Percentiles rank a stretch among this genome's conserved stretches.
phyloP scores from a whole-genome alignment of 2,888 invertebrate species.

The Hirtodrosophila histrioides region DNA sequence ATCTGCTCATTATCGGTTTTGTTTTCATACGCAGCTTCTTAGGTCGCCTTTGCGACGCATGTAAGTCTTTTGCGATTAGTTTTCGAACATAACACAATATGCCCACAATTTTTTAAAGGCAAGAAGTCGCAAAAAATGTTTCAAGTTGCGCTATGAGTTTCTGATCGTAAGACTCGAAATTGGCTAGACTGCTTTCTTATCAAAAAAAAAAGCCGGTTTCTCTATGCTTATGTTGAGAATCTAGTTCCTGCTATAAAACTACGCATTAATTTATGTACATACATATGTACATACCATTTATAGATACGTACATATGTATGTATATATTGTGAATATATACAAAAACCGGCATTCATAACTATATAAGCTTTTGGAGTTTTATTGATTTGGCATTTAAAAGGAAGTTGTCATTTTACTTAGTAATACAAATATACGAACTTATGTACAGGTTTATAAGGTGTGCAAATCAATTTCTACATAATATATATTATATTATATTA shows the following conservation, averaged over 20 bases:
- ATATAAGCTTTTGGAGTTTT: not conserved
- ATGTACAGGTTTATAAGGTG: too few relatives aligned
- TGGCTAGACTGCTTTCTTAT: too few relatives aligned
- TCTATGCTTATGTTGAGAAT: too few relatives aligned
- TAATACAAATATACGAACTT: too few relatives aligned
- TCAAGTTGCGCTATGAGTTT: conserved; percentile 1
- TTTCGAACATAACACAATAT: conserved; percentile 12
- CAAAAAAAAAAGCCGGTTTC: conserved; percentile 1
- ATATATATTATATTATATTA: too few relatives aligned
- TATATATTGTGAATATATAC: not conserved
- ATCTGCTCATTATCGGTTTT: conserved; percentile 68
- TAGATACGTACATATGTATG: not conserved
- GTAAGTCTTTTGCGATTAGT: conserved; percentile 3
- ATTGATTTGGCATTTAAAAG: too few relatives aligned
- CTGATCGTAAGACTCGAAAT: too few relatives aligned
- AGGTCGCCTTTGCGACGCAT: conserved; percentile 11
- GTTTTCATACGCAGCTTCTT: conserved; percentile 71
- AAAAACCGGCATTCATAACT: too few relatives aligned
- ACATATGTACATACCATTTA: not conserved
- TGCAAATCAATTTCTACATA: too few relatives aligned
- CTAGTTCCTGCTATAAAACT: too few relatives aligned
- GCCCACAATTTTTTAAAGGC: not conserved
- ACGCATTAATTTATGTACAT: too few relatives aligned
- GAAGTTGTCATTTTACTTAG: too few relatives aligned
- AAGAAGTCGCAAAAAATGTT: not conserved